Base-by-base conservation (phyloP, 2,888 invertebrate species). In the Pollenia amentaria region DNA sequence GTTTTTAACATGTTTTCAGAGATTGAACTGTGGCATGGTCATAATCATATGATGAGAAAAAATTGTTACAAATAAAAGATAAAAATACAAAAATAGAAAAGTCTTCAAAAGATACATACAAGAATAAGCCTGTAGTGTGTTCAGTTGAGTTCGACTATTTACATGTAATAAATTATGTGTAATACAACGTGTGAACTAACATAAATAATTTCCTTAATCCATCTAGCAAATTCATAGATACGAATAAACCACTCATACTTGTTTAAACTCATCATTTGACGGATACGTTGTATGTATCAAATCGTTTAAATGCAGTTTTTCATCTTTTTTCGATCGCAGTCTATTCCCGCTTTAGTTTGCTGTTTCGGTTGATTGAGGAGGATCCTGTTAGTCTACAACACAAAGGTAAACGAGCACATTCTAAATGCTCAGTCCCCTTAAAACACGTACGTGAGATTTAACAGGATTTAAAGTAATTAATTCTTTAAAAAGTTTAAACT, bases 151-250 rank as follows among this genome's bases (percentile, higher is more conserved):
- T 62, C n/a, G 16, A 18, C 29, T 51, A 16, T 42, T 78, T 42
- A 21, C 84, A 88, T 91, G 89, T 91, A 91, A 91, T 92, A 92
- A 92, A 92, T 92, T 90, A 92, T 89, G 91, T 92, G 92, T 90
- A 91, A 90, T 92, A 92, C 92, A 91, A 92, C 91, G 92, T 92
- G 92, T 92, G 92, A 92, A 92, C 91, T 91, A 90, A 91, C 92
- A 91, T 91, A 91, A 91, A 92, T 91, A 91, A 92, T 92, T 91
- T 91, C 90, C 89, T 90, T 89, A 90, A 89, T 89, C 89, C 90
- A 88, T 83, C 84, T 81, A 51, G 82, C 72, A 65, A 79, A 38
- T 76, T 65, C 60, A 69, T 46, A 57, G 53, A 62, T 69, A 79
- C 55, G 18, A 55, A 65, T 40, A n/a, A 29, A n/a, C 51, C 42